phyloP scores from a whole-genome alignment of 2,113 vertebrate genomes.

The Anas platyrhynchos region DNA sequence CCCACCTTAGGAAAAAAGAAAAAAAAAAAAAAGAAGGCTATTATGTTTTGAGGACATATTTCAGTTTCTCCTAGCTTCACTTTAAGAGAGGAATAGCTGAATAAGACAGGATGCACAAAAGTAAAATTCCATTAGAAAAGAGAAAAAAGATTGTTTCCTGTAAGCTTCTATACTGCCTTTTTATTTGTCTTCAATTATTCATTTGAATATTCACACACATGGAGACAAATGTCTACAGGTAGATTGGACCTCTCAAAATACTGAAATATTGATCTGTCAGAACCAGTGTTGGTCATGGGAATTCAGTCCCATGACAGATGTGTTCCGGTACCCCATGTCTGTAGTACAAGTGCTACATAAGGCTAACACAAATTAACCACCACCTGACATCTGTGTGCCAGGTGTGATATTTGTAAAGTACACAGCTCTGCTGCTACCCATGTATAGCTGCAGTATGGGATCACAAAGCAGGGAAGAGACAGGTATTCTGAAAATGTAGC shows the following conservation, averaged over 20 bases:
- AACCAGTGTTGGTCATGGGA: neutral
- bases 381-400: neutral
- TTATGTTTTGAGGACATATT: neutral
- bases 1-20: neutral
- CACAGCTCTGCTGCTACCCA: neutral
- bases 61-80: neutral
- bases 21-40: neutral
- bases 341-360: neutral
- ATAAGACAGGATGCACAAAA: neutral
- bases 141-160: neutral
- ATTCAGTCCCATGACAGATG: neutral
- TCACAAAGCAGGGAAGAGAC: neutral
- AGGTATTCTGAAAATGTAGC: neutral
- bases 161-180: neutral
- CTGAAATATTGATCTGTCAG: neutral
- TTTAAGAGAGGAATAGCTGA: neutral
- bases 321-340: neutral
- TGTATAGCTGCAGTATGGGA: neutral
- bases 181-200: neutral
- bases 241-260: neutral
- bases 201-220: neutral
- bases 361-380: neutral
- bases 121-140: neutral
- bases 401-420: neutral
- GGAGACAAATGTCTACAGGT: accelerated